phyloP scores from a whole-genome alignment of 2,797 vertebrate species.

The Clamator glandarius region DNA sequence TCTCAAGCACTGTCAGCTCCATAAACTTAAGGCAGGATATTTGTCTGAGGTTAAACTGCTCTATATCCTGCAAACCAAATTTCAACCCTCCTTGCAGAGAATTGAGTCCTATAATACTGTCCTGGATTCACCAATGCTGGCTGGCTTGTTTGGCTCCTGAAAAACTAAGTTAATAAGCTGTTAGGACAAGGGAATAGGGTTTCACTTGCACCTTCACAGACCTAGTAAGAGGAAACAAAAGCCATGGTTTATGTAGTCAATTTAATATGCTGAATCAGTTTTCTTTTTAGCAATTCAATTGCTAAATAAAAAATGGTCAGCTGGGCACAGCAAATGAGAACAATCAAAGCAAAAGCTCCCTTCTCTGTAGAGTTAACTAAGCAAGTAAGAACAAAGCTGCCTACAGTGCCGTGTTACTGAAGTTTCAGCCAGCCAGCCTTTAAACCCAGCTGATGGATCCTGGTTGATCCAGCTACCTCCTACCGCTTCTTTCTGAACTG shows the following conservation, averaged over 20 bases:
- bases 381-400: background rate
- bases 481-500: background rate
- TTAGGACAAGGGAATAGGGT: background rate
- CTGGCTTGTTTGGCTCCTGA: background rate
- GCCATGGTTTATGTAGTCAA: background rate
- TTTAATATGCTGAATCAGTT: background rate
- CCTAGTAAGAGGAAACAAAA: background rate
- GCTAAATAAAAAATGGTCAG: background rate
- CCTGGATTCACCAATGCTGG: background rate
- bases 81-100: background rate
- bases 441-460: background rate
- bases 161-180: background rate
- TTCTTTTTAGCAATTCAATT: background rate
- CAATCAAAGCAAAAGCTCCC: background rate
- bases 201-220: background rate
- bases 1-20: conserved; percentile 10
- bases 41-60: background rate
- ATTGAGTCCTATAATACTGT: background rate
- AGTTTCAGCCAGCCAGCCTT: background rate
- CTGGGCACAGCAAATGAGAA: background rate
- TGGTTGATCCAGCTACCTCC: background rate
- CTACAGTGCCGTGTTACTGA: background rate
- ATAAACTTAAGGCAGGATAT: background rate
- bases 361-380: background rate
- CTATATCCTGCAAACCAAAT: background rate